These are phyloP conservation scores for Pentalonia nigronervosa DNA, from an alignment of 1,140 invertebrate species.

Conservation along the genomic window DNA sequence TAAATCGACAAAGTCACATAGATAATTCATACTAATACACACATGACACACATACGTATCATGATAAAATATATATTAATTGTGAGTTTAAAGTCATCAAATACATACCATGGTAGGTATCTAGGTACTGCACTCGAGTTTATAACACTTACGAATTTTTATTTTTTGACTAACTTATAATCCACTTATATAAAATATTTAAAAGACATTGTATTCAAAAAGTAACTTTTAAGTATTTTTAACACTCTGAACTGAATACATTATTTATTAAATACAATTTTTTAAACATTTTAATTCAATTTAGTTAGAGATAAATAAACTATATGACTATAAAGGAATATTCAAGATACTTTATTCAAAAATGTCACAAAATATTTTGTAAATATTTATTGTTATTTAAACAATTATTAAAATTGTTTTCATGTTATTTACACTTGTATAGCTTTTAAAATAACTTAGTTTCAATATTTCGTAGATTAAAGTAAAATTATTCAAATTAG, in stretches of 20 bases:
- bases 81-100: neutral
- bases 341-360: neutral
- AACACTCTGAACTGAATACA: neutral
- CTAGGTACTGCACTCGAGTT: neutral
- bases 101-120: neutral
- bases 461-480: neutral
- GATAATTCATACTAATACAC: neutral
- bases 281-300: neutral
- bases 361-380: neutral
- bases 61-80: neutral
- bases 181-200: neutral
- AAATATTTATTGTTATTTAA: neutral
- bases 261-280: neutral
- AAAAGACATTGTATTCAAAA: neutral
- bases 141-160: neutral
- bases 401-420: neutral
- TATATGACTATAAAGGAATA: neutral
- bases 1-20: neutral
- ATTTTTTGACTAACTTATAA: neutral
- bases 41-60: neutral
- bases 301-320: neutral
- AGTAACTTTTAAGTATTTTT: neutral
- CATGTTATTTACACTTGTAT: neutral
- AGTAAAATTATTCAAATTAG: slow-evolving; percentile 2
- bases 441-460: neutral